These are phyloP conservation scores for Falco biarmicus DNA, from an alignment of 2,797 vertebrate species.

Conservation along the genomic window DNA sequence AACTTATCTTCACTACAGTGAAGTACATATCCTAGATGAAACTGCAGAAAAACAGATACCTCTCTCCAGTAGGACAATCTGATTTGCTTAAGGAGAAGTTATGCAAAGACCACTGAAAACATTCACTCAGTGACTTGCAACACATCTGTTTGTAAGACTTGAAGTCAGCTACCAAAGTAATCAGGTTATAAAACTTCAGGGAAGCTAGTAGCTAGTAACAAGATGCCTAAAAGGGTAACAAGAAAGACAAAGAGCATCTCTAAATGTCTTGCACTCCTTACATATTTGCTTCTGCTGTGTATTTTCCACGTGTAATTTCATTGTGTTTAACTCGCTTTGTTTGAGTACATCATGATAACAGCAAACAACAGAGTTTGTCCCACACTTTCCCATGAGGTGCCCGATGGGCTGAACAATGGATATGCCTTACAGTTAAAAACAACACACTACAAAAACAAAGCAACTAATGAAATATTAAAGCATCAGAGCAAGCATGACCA, in stretches of 20 bases:
- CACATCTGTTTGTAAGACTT: rapidly evolving
- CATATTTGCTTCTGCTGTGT: not conserved
- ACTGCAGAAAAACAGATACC: not conserved
- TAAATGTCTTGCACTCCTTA: not conserved
- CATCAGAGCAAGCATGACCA: conserved; percentile 17
- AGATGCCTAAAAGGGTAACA: not conserved
- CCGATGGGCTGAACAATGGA: not conserved
- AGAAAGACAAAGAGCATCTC: not conserved
- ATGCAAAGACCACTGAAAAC: not conserved
- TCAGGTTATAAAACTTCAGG: not conserved
- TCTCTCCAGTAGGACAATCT: not conserved
- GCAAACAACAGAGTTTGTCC: not conserved
- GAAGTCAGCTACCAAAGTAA: not conserved
- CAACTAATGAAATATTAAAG: conserved; percentile 52
- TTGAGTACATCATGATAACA: not conserved
- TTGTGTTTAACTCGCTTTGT: not conserved
- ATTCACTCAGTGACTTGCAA: not conserved
- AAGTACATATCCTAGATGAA: not conserved
- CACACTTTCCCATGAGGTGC: not conserved
- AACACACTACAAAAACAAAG: conserved; percentile 24
- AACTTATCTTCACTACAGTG: not conserved
- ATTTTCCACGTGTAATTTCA: not conserved
- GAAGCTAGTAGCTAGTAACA: not conserved
- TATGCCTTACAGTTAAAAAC: conserved; percentile 4
- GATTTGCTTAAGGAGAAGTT: not conserved